A percentile compares a stretch with the other conserved stretches of the same genome.
Conservation (phyloP, 2,113 vertebrate species). For the Hemiprocne comata region DNA sequence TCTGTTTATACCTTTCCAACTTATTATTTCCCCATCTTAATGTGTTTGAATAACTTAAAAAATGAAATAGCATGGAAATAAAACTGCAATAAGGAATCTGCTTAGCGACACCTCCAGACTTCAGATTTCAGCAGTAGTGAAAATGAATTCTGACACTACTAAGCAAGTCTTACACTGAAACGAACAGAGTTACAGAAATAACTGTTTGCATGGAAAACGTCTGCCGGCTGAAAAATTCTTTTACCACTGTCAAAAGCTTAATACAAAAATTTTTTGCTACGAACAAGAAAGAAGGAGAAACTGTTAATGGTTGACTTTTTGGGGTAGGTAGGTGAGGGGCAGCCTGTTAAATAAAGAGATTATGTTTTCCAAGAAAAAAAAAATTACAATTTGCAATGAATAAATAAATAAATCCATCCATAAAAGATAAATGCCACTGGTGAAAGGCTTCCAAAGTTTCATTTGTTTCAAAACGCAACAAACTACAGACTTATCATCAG, state of each 20-base stretch:
- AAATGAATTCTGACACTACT: conserved; percentile 27
- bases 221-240: background rate
- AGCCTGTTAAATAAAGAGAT: background rate
- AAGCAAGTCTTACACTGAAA: background rate
- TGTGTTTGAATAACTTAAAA: background rate
- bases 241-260: conserved; percentile 9
- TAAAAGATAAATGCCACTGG: background rate
- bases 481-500: background rate
- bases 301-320: background rate
- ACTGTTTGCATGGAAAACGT: background rate
- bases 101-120: conserved; percentile 5
- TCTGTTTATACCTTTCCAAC: background rate
- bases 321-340: background rate
- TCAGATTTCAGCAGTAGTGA: conserved; percentile 4
- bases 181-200: conserved; percentile 16
- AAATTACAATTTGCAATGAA: background rate
- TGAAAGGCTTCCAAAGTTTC: background rate
- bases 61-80: conserved; percentile 22
- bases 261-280: background rate
- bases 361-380: background rate
- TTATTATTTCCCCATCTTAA: background rate
- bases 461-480: background rate
- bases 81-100: background rate
- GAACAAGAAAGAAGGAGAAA: background rate
- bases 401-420: background rate